These are phyloP conservation scores for Uropetala carovei DNA, from an alignment of 2,888 invertebrate species.

Conservation along the genomic window DNA sequence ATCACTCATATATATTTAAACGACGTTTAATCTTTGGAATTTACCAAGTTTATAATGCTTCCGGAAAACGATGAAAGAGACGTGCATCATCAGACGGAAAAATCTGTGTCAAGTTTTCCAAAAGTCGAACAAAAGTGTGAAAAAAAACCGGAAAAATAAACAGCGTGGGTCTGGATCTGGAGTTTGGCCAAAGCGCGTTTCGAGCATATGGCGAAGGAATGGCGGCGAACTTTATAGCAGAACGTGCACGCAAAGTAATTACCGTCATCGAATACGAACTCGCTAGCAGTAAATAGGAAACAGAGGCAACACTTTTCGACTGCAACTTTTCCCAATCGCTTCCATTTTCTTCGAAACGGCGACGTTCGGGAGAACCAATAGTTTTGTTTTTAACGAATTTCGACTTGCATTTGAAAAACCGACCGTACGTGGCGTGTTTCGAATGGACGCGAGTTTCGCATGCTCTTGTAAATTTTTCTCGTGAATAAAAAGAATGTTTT, in stretches of 20 bases:
- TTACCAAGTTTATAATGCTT: no score
- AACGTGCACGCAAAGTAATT: background rate
- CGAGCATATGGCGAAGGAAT: background rate
- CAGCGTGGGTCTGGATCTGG: constrained; percentile 1
- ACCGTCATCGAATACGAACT: background rate
- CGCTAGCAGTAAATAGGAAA: background rate
- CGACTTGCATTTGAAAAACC: no score
- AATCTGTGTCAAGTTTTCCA: constrained; percentile 24
- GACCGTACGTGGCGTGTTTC: no score
- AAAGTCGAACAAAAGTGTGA: background rate
- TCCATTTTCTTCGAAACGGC: background rate
- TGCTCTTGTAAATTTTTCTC: no score
- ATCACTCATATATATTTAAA: no score
- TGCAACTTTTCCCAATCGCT: background rate
- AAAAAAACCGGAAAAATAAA: background rate
- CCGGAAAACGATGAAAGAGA: no score
- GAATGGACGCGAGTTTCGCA: no score
- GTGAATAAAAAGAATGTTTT: no score
- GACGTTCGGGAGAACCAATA: background rate
- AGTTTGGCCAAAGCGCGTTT: background rate
- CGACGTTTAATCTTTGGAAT: no score
- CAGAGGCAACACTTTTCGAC: no score
- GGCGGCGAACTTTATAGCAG: background rate
- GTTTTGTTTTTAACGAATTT: no score
- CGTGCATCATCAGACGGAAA: background rate